Percentiles rank a stretch among this genome's conserved stretches.
phyloP scores from a whole-genome alignment of 2,888 invertebrate species.

The Dolomedes plantarius region DNA sequence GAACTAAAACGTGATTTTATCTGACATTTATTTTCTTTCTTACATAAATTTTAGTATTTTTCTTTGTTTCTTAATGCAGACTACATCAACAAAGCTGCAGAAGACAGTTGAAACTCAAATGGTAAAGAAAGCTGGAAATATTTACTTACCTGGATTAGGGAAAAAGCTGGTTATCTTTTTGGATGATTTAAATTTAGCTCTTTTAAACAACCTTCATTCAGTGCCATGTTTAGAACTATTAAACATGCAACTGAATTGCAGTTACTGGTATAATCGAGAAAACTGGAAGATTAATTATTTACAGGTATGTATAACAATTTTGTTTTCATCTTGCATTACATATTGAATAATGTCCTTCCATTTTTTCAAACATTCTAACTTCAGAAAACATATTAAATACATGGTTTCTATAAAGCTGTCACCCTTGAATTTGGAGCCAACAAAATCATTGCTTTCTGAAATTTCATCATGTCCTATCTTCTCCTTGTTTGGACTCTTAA shows the following conservation, averaged over 20 bases:
- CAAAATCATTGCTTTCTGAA: no score
- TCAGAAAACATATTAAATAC: no score
- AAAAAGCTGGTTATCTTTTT: constrained; percentile 90
- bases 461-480: no score
- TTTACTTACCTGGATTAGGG: constrained; percentile 87
- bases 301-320: constrained; percentile 80
- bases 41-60: background rate
- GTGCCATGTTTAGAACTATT: constrained; percentile 91
- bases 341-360: no score
- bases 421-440: no score
- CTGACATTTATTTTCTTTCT: background rate
- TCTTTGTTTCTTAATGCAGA: constrained; percentile 78
- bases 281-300: constrained; percentile 88
- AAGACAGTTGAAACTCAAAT: constrained; percentile 89
- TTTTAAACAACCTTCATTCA: constrained; percentile 90
- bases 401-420: no score
- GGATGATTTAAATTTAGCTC: constrained; percentile 96
- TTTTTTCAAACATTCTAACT: no score
- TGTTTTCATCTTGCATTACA: no score
- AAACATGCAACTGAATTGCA: constrained; percentile 90
- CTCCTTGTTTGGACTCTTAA: no score
- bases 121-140: constrained; percentile 90
- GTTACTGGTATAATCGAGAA: constrained; percentile 90
- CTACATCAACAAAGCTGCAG: constrained; percentile 86
- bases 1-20: no score